A percentile compares a stretch with the other conserved stretches of the same genome.
These are phyloP conservation scores for Euglossa dilemma DNA, from an alignment of 1,140 invertebrate genomes.

Conservation along the genomic window DNA sequence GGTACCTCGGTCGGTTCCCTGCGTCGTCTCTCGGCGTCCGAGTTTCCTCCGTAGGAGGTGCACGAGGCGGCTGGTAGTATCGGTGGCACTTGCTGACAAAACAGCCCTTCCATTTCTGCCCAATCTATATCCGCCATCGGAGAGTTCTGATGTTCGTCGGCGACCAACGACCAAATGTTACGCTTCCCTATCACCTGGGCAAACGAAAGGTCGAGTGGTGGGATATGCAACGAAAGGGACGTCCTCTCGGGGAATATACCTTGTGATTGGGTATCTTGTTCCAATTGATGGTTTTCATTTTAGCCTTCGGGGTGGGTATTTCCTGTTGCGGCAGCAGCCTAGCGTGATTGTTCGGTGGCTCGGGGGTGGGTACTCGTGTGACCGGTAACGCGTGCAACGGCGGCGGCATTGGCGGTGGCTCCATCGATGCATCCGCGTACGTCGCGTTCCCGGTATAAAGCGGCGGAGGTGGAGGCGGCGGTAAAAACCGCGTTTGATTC, in stretches of 20 bases:
- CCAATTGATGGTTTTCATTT: constrained; percentile 98
- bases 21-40: constrained; percentile 84
- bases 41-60: constrained; percentile 80
- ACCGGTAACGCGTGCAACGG: constrained; percentile 77
- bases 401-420: constrained; percentile 77
- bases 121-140: constrained; percentile 92
- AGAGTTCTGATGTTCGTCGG: constrained; percentile 91
- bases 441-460: constrained; percentile 74
- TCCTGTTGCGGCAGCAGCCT: constrained; percentile 91
- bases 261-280: constrained; percentile 95
- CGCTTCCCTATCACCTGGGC: constrained; percentile 89
- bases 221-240: not conserved
- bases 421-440: constrained; percentile 74
- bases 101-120: constrained; percentile 95
- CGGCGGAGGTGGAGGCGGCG: constrained; percentile 79
- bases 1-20: constrained; percentile 87
- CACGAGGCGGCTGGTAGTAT: constrained; percentile 83
- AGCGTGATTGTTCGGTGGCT: constrained; percentile 76
- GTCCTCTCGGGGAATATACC: constrained; percentile 78
- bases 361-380: constrained; percentile 75
- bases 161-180: constrained; percentile 96
- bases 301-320: constrained; percentile 93
- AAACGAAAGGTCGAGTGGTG: too few relatives aligned
- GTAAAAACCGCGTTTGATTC: constrained; percentile 74
- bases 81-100: constrained; percentile 91